Percentiles rank a stretch among this genome's conserved stretches.
Conservation (phyloP, 2,888 invertebrate species). For the Pheosia gnoma region DNA sequence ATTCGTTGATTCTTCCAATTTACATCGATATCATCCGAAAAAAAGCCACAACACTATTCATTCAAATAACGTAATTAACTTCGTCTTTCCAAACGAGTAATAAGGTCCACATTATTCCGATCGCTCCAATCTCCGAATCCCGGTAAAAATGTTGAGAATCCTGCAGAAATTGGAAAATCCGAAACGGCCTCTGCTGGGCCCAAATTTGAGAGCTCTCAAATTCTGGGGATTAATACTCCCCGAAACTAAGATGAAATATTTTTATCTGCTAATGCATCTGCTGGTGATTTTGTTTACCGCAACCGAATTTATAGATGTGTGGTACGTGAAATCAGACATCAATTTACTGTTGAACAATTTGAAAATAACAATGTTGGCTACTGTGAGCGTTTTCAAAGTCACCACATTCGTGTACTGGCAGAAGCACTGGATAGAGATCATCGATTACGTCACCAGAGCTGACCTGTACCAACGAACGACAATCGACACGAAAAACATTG, state of each 20-base stretch:
- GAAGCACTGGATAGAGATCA: slow-evolving; percentile 60
- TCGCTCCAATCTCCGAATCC: slow-evolving; percentile 13
- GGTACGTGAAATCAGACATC: slow-evolving; percentile 66
- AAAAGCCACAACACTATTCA: slow-evolving; percentile 25
- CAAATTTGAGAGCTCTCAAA: slow-evolving; percentile 64
- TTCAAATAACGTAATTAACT: slow-evolving; percentile 34
- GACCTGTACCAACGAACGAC: slow-evolving; percentile 57
- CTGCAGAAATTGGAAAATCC: slow-evolving; percentile 64
- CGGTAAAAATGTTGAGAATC: slow-evolving; percentile 46
- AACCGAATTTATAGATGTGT: slow-evolving; percentile 69
- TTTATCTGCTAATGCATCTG: slow-evolving; percentile 64
- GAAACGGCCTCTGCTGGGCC: slow-evolving; percentile 64
- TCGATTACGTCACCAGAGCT: slow-evolving; percentile 63
- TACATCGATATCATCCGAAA: slow-evolving; percentile 21
- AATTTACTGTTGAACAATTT: slow-evolving; percentile 65
- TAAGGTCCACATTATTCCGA: slow-evolving; percentile 22
- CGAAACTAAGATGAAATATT: slow-evolving; percentile 44
- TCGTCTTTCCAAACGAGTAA: slow-evolving; percentile 21
- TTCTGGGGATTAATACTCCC: slow-evolving; percentile 76
- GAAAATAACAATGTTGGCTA: slow-evolving; percentile 70
- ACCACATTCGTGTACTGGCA: slow-evolving; percentile 65
- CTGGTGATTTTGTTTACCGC: slow-evolving; percentile 60
- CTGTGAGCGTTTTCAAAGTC: slow-evolving; percentile 66
- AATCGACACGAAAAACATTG: slow-evolving; percentile 38
- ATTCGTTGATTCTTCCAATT: background rate